A percentile compares a stretch with the other conserved stretches of the same genome.
Conservation (phyloP, 2,113 vertebrate genomes). For the Bettongia penicillata region DNA sequence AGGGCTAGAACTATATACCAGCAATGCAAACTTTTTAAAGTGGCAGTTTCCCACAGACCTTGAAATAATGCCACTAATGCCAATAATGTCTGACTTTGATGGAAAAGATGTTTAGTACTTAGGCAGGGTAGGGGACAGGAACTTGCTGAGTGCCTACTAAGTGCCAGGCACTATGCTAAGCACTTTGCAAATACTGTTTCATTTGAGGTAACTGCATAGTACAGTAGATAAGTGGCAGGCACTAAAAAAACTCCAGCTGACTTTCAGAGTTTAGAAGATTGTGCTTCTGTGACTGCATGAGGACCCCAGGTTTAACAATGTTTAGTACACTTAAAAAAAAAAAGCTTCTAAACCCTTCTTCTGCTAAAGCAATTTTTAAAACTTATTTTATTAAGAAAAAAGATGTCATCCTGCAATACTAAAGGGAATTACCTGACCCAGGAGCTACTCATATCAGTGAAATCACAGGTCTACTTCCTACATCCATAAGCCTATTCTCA, state of each 20-base stretch:
- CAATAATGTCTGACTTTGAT: slow-evolving; percentile 14
- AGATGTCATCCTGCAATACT: background rate
- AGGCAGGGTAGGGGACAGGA: too few relatives aligned
- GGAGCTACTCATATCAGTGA: background rate
- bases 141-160: too few relatives aligned
- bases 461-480: background rate
- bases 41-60: background rate
- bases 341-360: background rate
- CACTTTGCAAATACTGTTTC: too few relatives aligned
- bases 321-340: background rate
- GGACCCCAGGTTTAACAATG: too few relatives aligned
- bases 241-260: background rate
- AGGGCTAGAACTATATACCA: slow-evolving; percentile 19
- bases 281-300: background rate
- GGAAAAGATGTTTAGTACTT: background rate
- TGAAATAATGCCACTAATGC: slow-evolving; percentile 23
- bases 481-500: background rate
- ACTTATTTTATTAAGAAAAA: background rate
- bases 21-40: background rate
- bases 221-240: too few relatives aligned
- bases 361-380: slow-evolving; percentile 30
- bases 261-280: background rate
- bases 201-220: too few relatives aligned
- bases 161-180: too few relatives aligned
- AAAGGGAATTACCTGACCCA: background rate